phyloP scores from a whole-genome alignment of 2,113 vertebrate genomes.

The Alligator sinensis region DNA sequence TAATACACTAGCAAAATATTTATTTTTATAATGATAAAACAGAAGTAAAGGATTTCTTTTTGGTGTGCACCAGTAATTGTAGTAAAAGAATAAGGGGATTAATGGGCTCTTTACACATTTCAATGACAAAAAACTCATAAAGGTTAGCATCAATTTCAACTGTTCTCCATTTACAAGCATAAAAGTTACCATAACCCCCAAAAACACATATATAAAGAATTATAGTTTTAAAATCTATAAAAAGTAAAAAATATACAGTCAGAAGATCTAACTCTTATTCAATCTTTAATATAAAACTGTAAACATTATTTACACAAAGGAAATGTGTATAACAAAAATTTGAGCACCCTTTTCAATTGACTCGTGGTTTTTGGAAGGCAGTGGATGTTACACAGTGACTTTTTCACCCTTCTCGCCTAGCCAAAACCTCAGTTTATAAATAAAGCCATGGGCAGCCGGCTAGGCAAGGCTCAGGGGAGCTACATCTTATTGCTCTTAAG shows the following conservation, averaged over 20 bases:
- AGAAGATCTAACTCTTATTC: constrained; percentile 86
- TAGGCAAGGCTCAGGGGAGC: constrained; percentile 68
- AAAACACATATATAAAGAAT: constrained; percentile 87
- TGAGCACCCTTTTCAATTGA: constrained; percentile 83
- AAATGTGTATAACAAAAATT: constrained; percentile 83
- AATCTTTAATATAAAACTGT: constrained; percentile 89
- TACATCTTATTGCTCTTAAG: constrained; percentile 84
- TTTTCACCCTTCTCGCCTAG: constrained; percentile 63
- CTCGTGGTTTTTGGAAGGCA: constrained; percentile 76
- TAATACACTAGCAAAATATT: constrained; percentile 89
- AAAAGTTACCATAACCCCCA: constrained; percentile 81
- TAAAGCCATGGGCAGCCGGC: constrained; percentile 80
- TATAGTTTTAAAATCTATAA: constrained; percentile 90
- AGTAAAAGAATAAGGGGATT: constrained; percentile 83
- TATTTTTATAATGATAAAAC: constrained; percentile 84
- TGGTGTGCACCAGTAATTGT: constrained; percentile 83
- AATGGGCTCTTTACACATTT: constrained; percentile 83
- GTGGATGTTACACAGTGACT: constrained; percentile 73
- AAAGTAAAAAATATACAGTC: constrained; percentile 92
- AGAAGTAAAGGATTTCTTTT: constrained; percentile 84
- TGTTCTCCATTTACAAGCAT: constrained; percentile 83
- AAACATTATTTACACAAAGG: constrained; percentile 91
- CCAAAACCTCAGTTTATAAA: constrained; percentile 79
- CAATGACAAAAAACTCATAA: constrained; percentile 79
- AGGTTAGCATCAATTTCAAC: constrained; percentile 82